Evolutionary conservation across 2,797 vertebrate species (phyloP).

Genomic region (Coregonus suidteri): DNA sequence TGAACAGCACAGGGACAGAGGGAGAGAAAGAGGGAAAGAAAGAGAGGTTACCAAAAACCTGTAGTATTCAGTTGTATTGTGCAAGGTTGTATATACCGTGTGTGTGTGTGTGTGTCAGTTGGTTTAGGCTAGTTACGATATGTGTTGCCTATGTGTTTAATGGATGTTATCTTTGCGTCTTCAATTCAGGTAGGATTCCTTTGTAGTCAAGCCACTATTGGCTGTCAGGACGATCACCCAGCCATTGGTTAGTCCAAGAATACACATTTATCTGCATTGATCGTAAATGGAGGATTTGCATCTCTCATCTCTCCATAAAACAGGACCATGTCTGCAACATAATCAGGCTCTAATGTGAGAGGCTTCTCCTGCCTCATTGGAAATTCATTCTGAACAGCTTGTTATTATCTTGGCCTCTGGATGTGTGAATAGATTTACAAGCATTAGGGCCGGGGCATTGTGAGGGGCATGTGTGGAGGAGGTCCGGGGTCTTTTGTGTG

Average conservation of each 20-base stretch:
- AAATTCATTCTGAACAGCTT: conserved; percentile 71
- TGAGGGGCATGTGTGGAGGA: conserved; percentile 72
- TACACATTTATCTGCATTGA: conserved; percentile 28
- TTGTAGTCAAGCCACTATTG: not conserved
- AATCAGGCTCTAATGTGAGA: conserved; percentile 37
- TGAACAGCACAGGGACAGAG: conserved; percentile 72
- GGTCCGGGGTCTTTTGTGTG: conserved; percentile 71
- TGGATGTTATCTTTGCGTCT: not conserved
- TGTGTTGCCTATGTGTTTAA: no score
- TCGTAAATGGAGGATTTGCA: conserved; percentile 36
- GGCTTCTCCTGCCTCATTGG: conserved; percentile 59
- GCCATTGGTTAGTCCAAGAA: conserved; percentile 4
- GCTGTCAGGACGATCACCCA: not conserved
- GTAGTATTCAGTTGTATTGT: conserved; percentile 67
- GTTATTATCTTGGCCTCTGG: conserved; percentile 73
- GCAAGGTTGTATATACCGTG: not conserved
- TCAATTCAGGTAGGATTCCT: not conserved
- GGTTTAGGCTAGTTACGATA: no score
- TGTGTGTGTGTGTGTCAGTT: no score
- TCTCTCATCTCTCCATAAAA: conserved; percentile 19
- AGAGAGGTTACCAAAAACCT: conserved; percentile 54
- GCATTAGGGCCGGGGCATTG: conserved; percentile 71
- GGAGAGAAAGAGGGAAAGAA: conserved; percentile 8
- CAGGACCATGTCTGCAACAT: conserved; percentile 18
- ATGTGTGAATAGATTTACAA: conserved; percentile 81